Percentiles rank a stretch among this genome's conserved stretches.
Evolutionary conservation across 2,797 vertebrate species (phyloP).

Genomic region (Melanotaenia maccullochi): DNA sequence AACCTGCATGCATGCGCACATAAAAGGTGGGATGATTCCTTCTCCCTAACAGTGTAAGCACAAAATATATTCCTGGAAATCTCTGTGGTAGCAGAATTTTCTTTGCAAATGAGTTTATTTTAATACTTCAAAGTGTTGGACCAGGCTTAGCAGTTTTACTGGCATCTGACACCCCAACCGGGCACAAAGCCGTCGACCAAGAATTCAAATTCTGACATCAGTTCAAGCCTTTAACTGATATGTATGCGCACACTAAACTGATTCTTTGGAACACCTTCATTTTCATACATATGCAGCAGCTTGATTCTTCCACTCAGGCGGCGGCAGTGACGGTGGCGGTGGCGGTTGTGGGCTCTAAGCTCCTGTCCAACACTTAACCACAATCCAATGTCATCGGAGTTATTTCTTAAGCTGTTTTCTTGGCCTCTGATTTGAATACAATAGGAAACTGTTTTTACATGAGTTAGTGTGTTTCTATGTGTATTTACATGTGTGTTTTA

Average conservation of each 20-base stretch:
- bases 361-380: conserved; percentile 40
- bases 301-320: conserved; percentile 59
- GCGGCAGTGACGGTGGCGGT: conserved; percentile 1
- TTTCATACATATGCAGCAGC: conserved; percentile 69
- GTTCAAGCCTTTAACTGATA: conserved; percentile 37
- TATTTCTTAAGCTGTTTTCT: conserved; percentile 57
- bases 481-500: conserved; percentile 15
- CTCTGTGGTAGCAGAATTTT: conserved; percentile 5
- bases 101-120: conserved; percentile 22
- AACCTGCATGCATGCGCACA: not conserved
- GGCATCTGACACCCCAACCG: conserved; percentile 23
- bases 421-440: conserved; percentile 40
- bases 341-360: conserved; percentile 43
- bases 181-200: conserved; percentile 18
- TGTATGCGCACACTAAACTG: conserved; percentile 49
- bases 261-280: conserved; percentile 33
- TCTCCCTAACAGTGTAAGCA: not conserved
- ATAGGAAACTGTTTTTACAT: conserved; percentile 38
- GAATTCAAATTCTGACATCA: conserved; percentile 30
- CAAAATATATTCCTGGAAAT: not conserved
- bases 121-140: conserved; percentile 20
- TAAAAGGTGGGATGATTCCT: not conserved
- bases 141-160: conserved; percentile 28
- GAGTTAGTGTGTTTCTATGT: conserved; percentile 25
- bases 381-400: conserved; percentile 43